phyloP scores from a whole-genome alignment of 2,888 invertebrate species.

The Melanophora roralis region DNA sequence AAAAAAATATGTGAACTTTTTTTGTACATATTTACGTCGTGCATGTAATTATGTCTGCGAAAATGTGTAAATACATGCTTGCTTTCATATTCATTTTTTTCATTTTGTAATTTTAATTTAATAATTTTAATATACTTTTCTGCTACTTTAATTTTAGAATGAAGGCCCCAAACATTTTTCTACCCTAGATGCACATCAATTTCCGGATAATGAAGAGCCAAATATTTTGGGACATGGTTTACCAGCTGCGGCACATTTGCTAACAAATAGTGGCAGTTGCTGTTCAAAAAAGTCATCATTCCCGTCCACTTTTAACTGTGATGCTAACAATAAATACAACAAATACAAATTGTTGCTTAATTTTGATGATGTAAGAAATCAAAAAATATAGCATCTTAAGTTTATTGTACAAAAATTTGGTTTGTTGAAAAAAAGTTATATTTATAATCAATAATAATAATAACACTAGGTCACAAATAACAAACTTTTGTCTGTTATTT shows the following conservation, averaged over 20 bases:
- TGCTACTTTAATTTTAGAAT: slow-evolving; percentile 64
- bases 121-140: slow-evolving; percentile 40
- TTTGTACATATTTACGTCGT: no score
- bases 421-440: no score
- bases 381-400: no score
- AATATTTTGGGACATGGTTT: slow-evolving; percentile 72
- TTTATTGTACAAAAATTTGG: no score
- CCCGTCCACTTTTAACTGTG: slow-evolving; percentile 22
- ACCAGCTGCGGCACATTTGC: slow-evolving; percentile 41
- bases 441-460: no score
- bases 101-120: not conserved
- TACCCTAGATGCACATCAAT: slow-evolving; percentile 67
- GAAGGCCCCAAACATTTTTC: slow-evolving; percentile 68
- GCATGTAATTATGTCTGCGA: no score
- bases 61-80: slow-evolving; percentile 8
- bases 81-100: slow-evolving; percentile 30
- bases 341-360: slow-evolving; percentile 74
- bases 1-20: no score
- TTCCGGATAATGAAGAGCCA: slow-evolving; percentile 74
- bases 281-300: slow-evolving; percentile 35
- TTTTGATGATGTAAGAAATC: slow-evolving; percentile 77
- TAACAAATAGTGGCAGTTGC: slow-evolving; percentile 49
- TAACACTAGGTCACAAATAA: no score
- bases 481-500: no score
- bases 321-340: slow-evolving; percentile 64